Evolutionary conservation across 1,140 invertebrate genomes (phyloP), one percentile per base, ranked within the genome.

Genomic region (Drosophila repleta): DNA sequence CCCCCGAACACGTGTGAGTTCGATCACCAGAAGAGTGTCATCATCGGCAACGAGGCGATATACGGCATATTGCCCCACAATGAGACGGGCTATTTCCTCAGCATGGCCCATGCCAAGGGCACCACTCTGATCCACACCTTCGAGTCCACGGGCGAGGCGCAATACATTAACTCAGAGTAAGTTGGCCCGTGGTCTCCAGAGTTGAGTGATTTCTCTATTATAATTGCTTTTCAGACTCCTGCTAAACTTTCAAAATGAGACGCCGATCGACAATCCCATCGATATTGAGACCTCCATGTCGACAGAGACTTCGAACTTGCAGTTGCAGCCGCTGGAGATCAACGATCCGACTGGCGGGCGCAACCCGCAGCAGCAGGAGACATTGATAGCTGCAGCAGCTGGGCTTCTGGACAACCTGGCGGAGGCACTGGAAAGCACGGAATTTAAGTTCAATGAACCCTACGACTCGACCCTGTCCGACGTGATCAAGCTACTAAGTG

Each of bases 401-500:
- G 62, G 68, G 26, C 62, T 92, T 15, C 57, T 93, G 4, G 85
- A 87, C 55, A 90, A 81, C 17, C 48, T 93, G 11, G 91, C 91
- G 17, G 92, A 93, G 51, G 92, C 90, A 37, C 74, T 93, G n/a
- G 91, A 92, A 57, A 90, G 70, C 55, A 92, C 91, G 39, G 87
- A 93, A 39, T 84, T 93, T 8, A 91, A 92, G 26, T 92, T 91
- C 37, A 88, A 81, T 13, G 91, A 92, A 29, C 88, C 93, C n/a
- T 92, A 93, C 61, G 92, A 93, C 49, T 85, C 92, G 6, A 92
- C 90, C 1, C 69, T 92, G 4, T 92, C 92, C 1, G 90, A 92
- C 53, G 80, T 92, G 10, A 87, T 93, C 5, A 90, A 92, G 65
- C 64, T 94, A 13, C 92, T 94, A 62, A 93, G 93, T 6, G 92